These are phyloP conservation scores for Protonibea diacanthus DNA, from an alignment of 2,797 vertebrate species.

Conservation along the genomic window DNA sequence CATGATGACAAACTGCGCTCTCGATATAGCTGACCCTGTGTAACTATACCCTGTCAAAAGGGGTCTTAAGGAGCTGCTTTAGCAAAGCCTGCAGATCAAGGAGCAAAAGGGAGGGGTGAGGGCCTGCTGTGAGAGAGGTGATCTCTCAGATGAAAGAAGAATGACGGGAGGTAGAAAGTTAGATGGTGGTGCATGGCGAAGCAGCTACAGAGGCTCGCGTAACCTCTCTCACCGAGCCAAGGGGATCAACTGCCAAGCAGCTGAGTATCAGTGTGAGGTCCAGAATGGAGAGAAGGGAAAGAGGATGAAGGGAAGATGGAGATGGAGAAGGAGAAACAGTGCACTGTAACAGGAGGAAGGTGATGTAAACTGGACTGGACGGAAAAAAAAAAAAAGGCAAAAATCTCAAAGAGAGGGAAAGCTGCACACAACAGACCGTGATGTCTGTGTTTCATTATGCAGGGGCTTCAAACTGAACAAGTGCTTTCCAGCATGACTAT, in stretches of 20 bases:
- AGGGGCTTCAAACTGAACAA: slow-evolving; percentile 42
- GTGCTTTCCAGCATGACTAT: slow-evolving; percentile 44
- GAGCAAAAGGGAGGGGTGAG: background rate
- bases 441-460: slow-evolving; percentile 56
- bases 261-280: slow-evolving; percentile 51
- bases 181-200: slow-evolving; percentile 25
- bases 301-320: slow-evolving; percentile 20
- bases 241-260: slow-evolving; percentile 54
- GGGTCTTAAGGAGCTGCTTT: slow-evolving; percentile 70
- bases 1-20: slow-evolving; percentile 51
- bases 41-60: slow-evolving; percentile 62
- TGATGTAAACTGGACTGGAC: slow-evolving; percentile 23
- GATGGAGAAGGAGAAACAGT: background rate
- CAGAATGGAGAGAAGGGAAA: slow-evolving; percentile 40
- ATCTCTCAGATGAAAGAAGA: slow-evolving; percentile 48
- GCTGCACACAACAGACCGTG: slow-evolving; percentile 18
- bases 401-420: slow-evolving; percentile 36
- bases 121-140: slow-evolving; percentile 26
- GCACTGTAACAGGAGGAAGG: slow-evolving; percentile 34
- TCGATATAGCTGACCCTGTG: slow-evolving; percentile 54
- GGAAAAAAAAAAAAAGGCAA: slow-evolving; percentile 11
- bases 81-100: slow-evolving; percentile 68
- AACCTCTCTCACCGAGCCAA: slow-evolving; percentile 45
- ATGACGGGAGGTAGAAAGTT: slow-evolving; percentile 33
- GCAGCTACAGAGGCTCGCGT: slow-evolving; percentile 38